phyloP scores from a whole-genome alignment of 1,140 invertebrate genomes.

The Bradynema listronoti region DNA sequence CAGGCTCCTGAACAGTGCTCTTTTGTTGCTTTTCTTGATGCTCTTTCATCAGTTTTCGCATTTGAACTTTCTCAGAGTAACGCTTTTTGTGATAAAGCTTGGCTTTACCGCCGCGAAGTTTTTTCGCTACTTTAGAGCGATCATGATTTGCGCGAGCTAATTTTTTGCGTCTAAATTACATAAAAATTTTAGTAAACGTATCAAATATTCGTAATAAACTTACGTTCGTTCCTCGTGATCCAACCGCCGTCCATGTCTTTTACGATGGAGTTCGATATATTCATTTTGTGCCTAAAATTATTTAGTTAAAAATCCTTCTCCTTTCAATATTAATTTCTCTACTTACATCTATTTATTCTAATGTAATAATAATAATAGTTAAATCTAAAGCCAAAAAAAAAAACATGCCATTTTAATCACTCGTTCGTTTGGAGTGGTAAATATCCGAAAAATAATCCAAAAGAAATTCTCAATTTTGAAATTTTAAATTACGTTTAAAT shows the following conservation, averaged over 20 bases:
- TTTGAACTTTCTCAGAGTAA: slow-evolving; percentile 76
- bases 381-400: background rate
- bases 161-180: slow-evolving; percentile 70
- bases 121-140: slow-evolving; percentile 78
- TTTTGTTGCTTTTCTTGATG: slow-evolving; percentile 68
- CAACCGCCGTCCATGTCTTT: slow-evolving; percentile 84
- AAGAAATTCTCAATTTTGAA: too few relatives aligned
- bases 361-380: background rate
- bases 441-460: too few relatives aligned
- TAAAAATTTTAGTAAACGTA: slow-evolving; percentile 1
- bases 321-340: too few relatives aligned
- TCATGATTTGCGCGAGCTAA: slow-evolving; percentile 86
- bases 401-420: too few relatives aligned
- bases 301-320: too few relatives aligned
- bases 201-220: slow-evolving; percentile 28
- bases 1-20: slow-evolving; percentile 70
- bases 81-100: slow-evolving; percentile 95
- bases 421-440: too few relatives aligned
- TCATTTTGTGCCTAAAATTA: slow-evolving; percentile 86
- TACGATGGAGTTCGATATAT: slow-evolving; percentile 93
- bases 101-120: slow-evolving; percentile 86
- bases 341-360: too few relatives aligned
- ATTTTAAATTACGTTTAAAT: too few relatives aligned
- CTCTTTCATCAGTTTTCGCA: slow-evolving; percentile 59
- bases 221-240: slow-evolving; percentile 89